These are phyloP conservation scores for Diadema setosum DNA, from an alignment of 35 echinoderm and acorn worm genomes.

Conservation along the genomic window DNA sequence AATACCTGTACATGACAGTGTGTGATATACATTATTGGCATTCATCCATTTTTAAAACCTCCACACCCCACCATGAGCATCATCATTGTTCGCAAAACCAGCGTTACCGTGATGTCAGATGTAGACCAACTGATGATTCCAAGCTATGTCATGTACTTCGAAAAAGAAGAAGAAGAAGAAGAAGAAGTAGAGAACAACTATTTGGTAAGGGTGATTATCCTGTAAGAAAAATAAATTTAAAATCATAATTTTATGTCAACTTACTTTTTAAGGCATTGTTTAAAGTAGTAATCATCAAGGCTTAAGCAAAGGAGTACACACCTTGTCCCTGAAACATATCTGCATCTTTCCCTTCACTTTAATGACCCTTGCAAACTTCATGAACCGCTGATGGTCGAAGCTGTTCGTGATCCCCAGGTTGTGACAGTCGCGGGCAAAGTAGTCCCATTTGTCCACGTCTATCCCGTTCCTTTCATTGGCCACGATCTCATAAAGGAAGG, in stretches of 20 bases:
- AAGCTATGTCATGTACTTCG: not conserved
- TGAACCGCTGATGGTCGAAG: constrained; percentile 34
- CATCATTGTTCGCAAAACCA: no score
- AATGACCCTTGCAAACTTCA: constrained; percentile 22
- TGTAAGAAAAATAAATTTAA: not conserved
- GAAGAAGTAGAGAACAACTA: not conserved
- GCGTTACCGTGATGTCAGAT: no score
- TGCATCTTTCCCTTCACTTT: not conserved
- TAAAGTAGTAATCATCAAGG: no score
- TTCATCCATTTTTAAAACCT: no score
- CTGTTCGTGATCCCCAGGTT: constrained; percentile 22
- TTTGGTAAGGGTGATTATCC: not conserved
- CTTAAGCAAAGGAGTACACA: not conserved
- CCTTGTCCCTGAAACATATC: constrained; percentile 57
- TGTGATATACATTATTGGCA: no score
- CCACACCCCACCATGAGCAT: no score
- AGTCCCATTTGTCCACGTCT: constrained; percentile 72
- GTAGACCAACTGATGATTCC: no score
- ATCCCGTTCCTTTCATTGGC: constrained; percentile 60
- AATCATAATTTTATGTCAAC: not conserved
- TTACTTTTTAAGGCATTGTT: not conserved
- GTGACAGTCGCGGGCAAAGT: constrained; percentile 46
- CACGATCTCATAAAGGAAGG: constrained; percentile 63
- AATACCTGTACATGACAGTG: no score
- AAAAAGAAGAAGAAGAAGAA: not conserved